Evolutionary conservation across 2,113 vertebrate genomes (phyloP).

Genomic region (Rhinopomastus cyanomelas): DNA sequence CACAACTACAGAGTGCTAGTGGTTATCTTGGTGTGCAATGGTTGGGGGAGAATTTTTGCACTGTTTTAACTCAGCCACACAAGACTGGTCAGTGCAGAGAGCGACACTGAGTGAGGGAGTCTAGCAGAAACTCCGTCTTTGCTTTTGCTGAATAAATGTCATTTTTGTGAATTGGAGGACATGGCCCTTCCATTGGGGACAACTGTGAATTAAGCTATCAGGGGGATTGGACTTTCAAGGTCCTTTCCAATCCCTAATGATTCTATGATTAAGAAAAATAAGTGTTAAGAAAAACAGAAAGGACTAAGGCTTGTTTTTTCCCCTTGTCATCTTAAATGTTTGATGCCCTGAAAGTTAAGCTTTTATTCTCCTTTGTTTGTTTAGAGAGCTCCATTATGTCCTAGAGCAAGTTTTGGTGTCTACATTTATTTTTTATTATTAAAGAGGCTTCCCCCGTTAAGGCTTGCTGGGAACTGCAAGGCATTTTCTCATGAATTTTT

Average conservation of each 20-base stretch:
- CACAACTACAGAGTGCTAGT: background rate
- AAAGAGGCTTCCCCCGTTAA: background rate
- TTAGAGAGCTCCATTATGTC: background rate
- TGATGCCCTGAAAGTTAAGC: background rate
- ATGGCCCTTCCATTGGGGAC: background rate
- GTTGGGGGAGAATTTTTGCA: background rate
- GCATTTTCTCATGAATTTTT: constrained; percentile 56
- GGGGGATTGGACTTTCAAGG: no score
- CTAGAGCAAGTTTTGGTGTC: background rate
- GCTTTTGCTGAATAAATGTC: background rate
- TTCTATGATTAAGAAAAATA: no score
- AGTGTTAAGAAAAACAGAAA: background rate
- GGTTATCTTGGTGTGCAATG: background rate
- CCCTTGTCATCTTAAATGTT: background rate
- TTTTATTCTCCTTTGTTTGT: background rate
- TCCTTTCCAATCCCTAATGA: no score
- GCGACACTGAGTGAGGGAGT: background rate
- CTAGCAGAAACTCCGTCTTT: background rate
- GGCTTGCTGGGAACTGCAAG: constrained; percentile 26
- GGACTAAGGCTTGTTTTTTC: background rate
- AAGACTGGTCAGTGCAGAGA: rapidly evolving
- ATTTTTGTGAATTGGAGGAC: background rate
- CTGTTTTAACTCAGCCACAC: background rate
- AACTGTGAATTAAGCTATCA: background rate
- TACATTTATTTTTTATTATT: background rate